Base-by-base conservation (phyloP, 1,140 invertebrate genomes). In the Temnothorax longispinosus region DNA sequence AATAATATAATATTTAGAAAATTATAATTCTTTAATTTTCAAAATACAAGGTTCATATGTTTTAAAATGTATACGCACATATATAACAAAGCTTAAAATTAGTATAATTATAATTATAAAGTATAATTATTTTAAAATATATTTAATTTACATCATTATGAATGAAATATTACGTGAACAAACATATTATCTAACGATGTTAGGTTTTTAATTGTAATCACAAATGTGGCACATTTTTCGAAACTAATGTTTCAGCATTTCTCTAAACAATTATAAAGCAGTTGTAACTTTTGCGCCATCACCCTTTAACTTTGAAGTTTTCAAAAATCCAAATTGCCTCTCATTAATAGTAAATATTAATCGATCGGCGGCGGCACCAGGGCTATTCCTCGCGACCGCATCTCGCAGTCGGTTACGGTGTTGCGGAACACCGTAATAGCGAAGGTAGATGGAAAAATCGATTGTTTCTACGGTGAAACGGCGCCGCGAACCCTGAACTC, bases 401-500 rank as follows among this genome's bases (percentile, higher is more conserved):
- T 80, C 77, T 81, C 77, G 44, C 27, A 62, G 52, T 38, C 76
- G 89, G 85, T 88, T 81, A 87, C 82, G 82, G 77, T 62, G 52
- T 62, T 67, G 58, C 54, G 76, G 52, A 77, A 54, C 80, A 85
- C 13, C 65, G 72, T 80, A 77, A 75, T 74, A 84, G 80, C 58
- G n/a, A 67, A 86, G 74, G 60, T 80, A 81, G 58, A 56, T 35
- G 77, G 76, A 80, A 86, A 89, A 87, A 89, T 89, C 88, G 88
- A 89, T 89, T 52, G 71, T 75, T 78, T 41, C 65, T 58, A 54
- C 56, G 72, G 50, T 52, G 50, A 21, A 62, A 72, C 76, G 67
- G n/a, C 76, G n/a, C 41, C 58, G 52, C 54, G 67, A 82, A 82
- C 80, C 76, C 76, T 82, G 81, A 90, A 90, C 89, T 90, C 89